A percentile compares a stretch with the other conserved stretches of the same genome.
Conservation (phyloP, 2,113 vertebrate species). For the Penelope pileata region DNA sequence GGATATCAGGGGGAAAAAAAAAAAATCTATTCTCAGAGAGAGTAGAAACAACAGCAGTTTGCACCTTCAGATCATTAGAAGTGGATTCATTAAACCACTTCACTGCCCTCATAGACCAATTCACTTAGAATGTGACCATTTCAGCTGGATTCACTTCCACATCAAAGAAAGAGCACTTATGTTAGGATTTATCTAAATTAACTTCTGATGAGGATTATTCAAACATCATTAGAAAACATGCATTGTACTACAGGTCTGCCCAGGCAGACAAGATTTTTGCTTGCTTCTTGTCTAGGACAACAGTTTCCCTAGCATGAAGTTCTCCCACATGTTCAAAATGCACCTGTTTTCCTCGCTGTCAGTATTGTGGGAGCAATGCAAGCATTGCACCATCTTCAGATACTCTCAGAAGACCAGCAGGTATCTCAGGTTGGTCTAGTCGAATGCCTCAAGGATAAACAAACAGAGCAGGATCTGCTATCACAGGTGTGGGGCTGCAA, state of each 20-base stretch:
- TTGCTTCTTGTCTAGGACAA: background rate
- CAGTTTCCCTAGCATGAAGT: background rate
- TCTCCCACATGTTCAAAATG: background rate
- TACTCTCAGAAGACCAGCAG: background rate
- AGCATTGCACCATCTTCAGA: background rate
- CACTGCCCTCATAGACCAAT: background rate
- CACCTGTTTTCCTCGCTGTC: background rate
- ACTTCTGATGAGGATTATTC: background rate
- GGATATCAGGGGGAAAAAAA: background rate
- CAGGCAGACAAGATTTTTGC: background rate
- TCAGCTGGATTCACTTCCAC: background rate
- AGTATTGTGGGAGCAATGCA: background rate
- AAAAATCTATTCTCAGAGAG: background rate
- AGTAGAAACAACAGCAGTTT: background rate
- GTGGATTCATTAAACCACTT: background rate
- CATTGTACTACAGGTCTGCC: background rate
- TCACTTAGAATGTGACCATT: background rate
- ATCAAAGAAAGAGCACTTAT: background rate
- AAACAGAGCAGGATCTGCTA: constrained; percentile 1
- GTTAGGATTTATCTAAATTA: background rate
- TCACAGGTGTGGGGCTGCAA: background rate
- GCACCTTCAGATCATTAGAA: background rate
- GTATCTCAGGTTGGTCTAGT: background rate
- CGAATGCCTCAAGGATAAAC: background rate
- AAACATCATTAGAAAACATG: background rate